Percentiles rank a stretch among this genome's conserved stretches.
Conservation (phyloP, 2,113 vertebrate genomes). For the Lepisosteus osseus region DNA sequence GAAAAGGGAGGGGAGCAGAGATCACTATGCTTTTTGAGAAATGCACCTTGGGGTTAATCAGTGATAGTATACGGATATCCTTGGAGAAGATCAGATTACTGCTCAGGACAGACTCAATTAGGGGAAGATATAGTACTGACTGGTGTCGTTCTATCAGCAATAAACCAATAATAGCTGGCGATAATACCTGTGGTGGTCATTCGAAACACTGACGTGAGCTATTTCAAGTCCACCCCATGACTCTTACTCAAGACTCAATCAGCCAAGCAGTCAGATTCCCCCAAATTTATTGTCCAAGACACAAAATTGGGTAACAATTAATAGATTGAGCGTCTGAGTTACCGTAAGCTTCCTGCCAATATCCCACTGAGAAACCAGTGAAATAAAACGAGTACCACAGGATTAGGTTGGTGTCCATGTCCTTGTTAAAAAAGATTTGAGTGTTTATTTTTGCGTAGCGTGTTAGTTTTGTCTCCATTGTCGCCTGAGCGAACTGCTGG, state of each 20-base stretch:
- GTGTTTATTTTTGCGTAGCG: too few species aligned
- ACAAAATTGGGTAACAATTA: constrained; percentile 13
- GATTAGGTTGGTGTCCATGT: too few species aligned
- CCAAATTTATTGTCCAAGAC: background rate
- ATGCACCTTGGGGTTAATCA: constrained; percentile 10
- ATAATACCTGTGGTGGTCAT: background rate
- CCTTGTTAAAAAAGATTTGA: too few species aligned
- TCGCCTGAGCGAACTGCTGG: too few species aligned
- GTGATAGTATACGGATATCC: constrained; percentile 2
- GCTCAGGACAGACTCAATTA: constrained; percentile 21
- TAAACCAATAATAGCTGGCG: constrained; percentile 12
- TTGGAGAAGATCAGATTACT: constrained; percentile 17
- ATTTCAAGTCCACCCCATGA: constrained; percentile 12
- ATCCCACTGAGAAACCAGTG: background rate
- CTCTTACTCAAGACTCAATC: constrained; percentile 13
- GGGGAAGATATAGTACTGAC: constrained; percentile 16
- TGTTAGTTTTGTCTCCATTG: too few species aligned
- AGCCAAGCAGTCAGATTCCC: constrained; percentile 7
- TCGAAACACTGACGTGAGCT: constrained; percentile 5
- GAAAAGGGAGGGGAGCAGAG: background rate
- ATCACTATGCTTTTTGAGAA: background rate
- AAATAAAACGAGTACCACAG: too few species aligned
- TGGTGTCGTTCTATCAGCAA: constrained; percentile 15
- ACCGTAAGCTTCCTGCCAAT: background rate
- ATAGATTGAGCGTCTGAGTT: background rate